Evolutionary conservation across 2,888 invertebrate genomes (phyloP).

Genomic region (Furcula furcula): DNA sequence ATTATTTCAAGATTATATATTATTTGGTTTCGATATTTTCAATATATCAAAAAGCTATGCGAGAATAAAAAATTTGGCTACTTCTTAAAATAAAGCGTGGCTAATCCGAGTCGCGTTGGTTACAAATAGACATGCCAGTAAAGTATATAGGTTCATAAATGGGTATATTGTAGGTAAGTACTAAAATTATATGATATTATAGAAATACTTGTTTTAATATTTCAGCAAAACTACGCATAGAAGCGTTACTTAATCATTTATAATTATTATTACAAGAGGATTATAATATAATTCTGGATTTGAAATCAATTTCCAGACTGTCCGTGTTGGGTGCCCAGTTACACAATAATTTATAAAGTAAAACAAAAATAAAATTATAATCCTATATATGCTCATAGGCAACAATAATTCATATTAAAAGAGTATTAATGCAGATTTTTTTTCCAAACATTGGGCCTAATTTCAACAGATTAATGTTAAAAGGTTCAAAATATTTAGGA

Average conservation of each 20-base stretch:
- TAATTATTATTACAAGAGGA: conserved; percentile 68
- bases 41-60: conserved; percentile 69
- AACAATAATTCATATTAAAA: conserved; percentile 13
- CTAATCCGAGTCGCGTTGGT: conserved; percentile 64
- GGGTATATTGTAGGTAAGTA: conserved; percentile 74
- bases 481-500: conserved; percentile 42
- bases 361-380: conserved; percentile 14
- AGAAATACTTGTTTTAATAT: conserved; percentile 64
- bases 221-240: conserved; percentile 74
- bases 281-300: conserved; percentile 64
- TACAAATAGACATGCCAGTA: conserved; percentile 69
- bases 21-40: conserved; percentile 23
- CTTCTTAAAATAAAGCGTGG: conserved; percentile 58
- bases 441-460: conserved; percentile 28
- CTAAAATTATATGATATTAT: conserved; percentile 77
- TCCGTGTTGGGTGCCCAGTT: conserved; percentile 55
- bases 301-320: conserved; percentile 67
- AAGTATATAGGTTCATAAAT: conserved; percentile 73
- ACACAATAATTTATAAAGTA: conserved; percentile 16
- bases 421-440: conserved; percentile 8
- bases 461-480: conserved; percentile 19
- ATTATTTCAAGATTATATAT: conserved; percentile 22
- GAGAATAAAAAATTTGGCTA: conserved; percentile 53
- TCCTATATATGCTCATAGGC: too few species aligned
- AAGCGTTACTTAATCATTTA: conserved; percentile 78